A percentile compares a stretch with the other conserved stretches of the same genome.
These are phyloP conservation scores for Seriola aureovittata DNA, from an alignment of 2,113 vertebrate species.

Conservation along the genomic window DNA sequence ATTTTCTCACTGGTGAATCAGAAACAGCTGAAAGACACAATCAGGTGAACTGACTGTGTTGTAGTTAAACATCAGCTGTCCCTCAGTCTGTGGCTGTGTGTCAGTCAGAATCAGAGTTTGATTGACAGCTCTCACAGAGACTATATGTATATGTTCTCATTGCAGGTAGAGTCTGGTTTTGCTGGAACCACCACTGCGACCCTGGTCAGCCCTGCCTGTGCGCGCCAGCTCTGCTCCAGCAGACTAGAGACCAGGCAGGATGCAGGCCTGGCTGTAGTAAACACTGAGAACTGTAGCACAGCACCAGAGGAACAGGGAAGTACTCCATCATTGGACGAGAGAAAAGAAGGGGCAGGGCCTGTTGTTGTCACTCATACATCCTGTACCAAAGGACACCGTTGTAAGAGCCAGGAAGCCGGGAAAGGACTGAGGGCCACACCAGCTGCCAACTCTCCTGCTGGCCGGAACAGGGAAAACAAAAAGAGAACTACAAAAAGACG, in stretches of 20 bases:
- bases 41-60: background rate
- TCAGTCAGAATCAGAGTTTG: background rate
- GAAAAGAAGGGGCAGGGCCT: conserved; percentile 13
- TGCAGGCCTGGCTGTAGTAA: background rate
- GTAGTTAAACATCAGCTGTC: background rate
- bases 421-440: conserved; percentile 6
- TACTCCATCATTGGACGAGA: conserved; percentile 14
- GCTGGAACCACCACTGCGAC: background rate
- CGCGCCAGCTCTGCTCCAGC: conserved; percentile 3
- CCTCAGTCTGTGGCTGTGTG: background rate
- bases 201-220: background rate
- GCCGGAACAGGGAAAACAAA: conserved; percentile 55
- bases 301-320: conserved; percentile 14
- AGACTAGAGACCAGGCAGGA: background rate
- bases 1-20: background rate
- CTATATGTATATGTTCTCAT: background rate
- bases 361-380: conserved; percentile 47
- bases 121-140: background rate
- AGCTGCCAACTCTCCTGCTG: conserved; percentile 14
- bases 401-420: conserved; percentile 46
- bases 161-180: conserved; percentile 15
- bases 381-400: conserved; percentile 32
- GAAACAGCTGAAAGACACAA: background rate
- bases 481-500: conserved; percentile 46
- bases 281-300: conserved; percentile 17